These are phyloP conservation scores for Cactoblastis cactorum DNA, from an alignment of 2,888 invertebrate species.

Conservation along the genomic window DNA sequence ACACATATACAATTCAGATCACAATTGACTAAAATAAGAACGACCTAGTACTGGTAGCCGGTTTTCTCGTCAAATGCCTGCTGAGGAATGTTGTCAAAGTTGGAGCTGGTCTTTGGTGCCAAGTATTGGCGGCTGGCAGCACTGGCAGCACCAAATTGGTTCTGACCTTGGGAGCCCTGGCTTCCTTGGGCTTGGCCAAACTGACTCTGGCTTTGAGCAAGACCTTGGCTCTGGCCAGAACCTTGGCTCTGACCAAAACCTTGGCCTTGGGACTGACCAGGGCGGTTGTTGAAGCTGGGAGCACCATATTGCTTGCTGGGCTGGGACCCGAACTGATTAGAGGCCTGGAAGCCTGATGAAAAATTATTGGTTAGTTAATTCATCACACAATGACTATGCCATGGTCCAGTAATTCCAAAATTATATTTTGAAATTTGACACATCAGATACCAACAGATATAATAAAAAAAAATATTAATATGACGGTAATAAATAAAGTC, in stretches of 20 bases:
- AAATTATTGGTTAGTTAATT: neutral
- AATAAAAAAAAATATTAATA: too few relatives aligned
- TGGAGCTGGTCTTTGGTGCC: slow-evolving; percentile 44
- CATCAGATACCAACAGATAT: too few relatives aligned
- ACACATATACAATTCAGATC: slow-evolving; percentile 25
- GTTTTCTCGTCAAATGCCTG: slow-evolving; percentile 65
- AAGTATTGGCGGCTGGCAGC: slow-evolving; percentile 57
- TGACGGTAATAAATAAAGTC: too few relatives aligned
- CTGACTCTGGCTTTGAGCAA: slow-evolving; percentile 1
- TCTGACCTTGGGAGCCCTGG: slow-evolving; percentile 23
- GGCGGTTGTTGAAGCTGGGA: slow-evolving; percentile 14
- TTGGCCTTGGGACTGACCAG: neutral
- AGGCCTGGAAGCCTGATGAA: neutral
- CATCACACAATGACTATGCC: too few relatives aligned
- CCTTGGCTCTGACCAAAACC: slow-evolving; percentile 1
- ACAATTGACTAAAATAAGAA: slow-evolving; percentile 22
- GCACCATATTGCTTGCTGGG: slow-evolving; percentile 27
- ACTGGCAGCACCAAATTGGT: slow-evolving; percentile 40
- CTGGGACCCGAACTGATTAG: slow-evolving; percentile 14
- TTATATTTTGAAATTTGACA: too few relatives aligned
- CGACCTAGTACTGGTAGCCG: slow-evolving; percentile 59
- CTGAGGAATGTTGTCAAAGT: slow-evolving; percentile 49
- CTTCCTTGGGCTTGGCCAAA: slow-evolving; percentile 17
- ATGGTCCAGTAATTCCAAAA: too few relatives aligned
- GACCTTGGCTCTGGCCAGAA: slow-evolving; percentile 13